Conservation (phyloP, 2,113 vertebrate genomes). For the Eptesicus fuscus region DNA sequence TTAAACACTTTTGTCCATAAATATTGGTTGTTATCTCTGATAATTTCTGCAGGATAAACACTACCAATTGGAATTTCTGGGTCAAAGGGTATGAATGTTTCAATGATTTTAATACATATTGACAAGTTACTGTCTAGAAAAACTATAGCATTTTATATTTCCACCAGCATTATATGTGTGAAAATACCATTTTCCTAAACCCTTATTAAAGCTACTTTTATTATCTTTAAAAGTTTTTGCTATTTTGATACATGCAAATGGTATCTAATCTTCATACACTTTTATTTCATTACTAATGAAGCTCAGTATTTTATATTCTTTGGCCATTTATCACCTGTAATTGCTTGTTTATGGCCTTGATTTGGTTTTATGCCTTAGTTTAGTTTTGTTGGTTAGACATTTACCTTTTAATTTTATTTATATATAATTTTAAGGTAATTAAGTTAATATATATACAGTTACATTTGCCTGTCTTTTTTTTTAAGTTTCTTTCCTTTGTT, state of each 20-base stretch:
- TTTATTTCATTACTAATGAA: slow-evolving; percentile 2
- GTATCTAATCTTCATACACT: neutral
- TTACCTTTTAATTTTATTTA: slow-evolving; percentile 48
- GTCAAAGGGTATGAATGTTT: neutral
- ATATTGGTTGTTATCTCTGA: slow-evolving; percentile 6
- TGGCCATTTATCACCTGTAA: neutral
- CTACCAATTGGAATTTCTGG: neutral
- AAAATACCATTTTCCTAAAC: neutral
- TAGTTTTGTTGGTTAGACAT: slow-evolving; percentile 19
- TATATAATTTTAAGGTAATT: neutral
- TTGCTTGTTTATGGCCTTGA: slow-evolving; percentile 2
- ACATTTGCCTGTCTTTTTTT: neutral
- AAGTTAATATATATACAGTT: neutral
- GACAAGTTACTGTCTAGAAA: neutral
- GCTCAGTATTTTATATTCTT: slow-evolving; percentile 21
- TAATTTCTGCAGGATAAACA: neutral
- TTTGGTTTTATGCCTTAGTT: slow-evolving; percentile 40
- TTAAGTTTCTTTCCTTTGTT: neutral
- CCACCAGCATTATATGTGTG: neutral
- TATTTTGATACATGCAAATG: slow-evolving; percentile 24
- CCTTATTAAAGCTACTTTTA: neutral
- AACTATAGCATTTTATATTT: neutral
- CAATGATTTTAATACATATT: neutral
- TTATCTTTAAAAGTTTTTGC: slow-evolving; percentile 17
- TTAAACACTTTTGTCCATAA: neutral